These are phyloP conservation scores for Andrena minutula DNA, from an alignment of 2,888 invertebrate genomes.

Conservation along the genomic window DNA sequence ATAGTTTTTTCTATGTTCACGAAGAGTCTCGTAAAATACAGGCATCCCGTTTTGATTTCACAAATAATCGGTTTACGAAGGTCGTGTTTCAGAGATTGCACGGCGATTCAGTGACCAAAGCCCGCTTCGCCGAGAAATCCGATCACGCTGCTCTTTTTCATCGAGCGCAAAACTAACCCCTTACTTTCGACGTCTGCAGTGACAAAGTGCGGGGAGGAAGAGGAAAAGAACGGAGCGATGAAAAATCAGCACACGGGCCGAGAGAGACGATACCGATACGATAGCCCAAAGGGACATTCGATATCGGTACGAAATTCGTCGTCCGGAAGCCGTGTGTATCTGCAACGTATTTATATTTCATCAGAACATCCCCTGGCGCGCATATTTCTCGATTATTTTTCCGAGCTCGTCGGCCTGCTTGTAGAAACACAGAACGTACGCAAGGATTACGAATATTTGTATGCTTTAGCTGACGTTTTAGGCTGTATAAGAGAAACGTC, in stretches of 20 bases:
- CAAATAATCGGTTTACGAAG: conserved; percentile 24
- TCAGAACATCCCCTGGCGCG: conserved; percentile 13
- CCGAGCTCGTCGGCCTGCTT: conserved; percentile 15
- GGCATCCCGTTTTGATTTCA: background rate
- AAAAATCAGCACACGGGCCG: conserved; percentile 20
- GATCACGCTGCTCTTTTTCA: conserved; percentile 29
- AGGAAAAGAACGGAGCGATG: background rate
- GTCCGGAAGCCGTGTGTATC: conserved; percentile 49
- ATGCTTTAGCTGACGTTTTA: conserved; percentile 55
- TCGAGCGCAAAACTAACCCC: conserved; percentile 24
- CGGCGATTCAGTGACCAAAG: conserved; percentile 10
- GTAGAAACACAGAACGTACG: background rate
- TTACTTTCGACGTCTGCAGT: background rate
- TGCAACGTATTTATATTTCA: conserved; percentile 59
- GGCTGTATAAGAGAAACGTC: conserved; percentile 52
- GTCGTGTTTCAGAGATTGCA: conserved; percentile 30
- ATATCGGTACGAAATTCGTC: conserved; percentile 62
- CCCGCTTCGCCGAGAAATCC: conserved; percentile 14
- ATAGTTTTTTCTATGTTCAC: background rate
- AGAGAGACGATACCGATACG: conserved; percentile 19
- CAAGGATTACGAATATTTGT: conserved; percentile 68
- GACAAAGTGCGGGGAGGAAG: background rate
- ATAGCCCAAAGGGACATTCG: conserved; percentile 59
- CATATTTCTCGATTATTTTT: conserved; percentile 61
- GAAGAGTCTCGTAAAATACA: background rate